phyloP scores from a whole-genome alignment of 1,140 invertebrate genomes.

The Drosophila saltans region DNA sequence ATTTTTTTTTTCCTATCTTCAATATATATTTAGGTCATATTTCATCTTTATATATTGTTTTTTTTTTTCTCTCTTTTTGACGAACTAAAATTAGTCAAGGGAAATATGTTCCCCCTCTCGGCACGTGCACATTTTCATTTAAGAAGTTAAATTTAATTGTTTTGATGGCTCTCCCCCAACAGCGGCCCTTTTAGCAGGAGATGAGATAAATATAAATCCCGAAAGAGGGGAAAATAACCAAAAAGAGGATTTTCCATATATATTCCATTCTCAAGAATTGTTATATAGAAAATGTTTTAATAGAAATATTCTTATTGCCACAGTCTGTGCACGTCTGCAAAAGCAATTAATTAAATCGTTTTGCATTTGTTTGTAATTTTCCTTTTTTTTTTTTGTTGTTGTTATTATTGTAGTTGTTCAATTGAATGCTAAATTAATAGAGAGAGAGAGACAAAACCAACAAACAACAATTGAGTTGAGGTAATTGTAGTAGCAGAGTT shows the following conservation, averaged over 20 bases:
- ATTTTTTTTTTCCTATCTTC: conserved; percentile 34
- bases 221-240: neutral
- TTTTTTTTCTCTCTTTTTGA: neutral
- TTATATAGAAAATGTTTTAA: neutral
- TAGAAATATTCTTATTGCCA: neutral
- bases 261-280: neutral
- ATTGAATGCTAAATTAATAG: conserved; percentile 61
- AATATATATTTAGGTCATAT: conserved; percentile 37
- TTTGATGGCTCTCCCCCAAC: conserved; percentile 2
- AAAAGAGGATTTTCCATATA: too few species aligned
- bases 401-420: conserved; percentile 2
- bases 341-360: conserved; percentile 67
- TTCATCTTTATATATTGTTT: conserved; percentile 29
- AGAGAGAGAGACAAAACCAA: conserved; percentile 25
- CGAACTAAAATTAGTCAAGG: conserved; percentile 58
- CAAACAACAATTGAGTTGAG: conserved; percentile 7
- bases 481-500: conserved; percentile 4
- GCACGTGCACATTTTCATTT: conserved; percentile 49
- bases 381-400: conserved; percentile 1
- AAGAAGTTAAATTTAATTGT: conserved; percentile 62
- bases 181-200: neutral
- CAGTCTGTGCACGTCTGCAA: conserved; percentile 13
- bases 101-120: conserved; percentile 5
- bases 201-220: conserved; percentile 21
- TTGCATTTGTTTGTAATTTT: conserved; percentile 22